Evolutionary conservation across 2,113 vertebrate genomes (phyloP).

Genomic region (Paramisgurnus dabryanus): DNA sequence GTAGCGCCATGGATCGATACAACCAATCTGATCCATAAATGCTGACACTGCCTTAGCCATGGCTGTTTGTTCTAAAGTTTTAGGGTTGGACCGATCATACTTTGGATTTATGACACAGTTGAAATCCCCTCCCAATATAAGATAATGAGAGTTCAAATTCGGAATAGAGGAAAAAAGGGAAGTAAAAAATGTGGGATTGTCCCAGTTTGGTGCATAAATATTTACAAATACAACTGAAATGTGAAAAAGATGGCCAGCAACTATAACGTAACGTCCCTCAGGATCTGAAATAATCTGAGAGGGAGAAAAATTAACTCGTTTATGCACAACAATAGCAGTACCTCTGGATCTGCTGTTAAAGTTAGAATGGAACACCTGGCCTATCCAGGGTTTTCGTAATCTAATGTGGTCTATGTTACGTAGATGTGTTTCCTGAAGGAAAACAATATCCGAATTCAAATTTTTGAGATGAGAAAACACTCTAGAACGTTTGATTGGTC

Average conservation of each 20-base stretch:
- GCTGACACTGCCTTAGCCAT: not conserved
- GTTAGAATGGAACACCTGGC: not conserved
- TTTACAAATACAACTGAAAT: not conserved
- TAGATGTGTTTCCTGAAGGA: not conserved
- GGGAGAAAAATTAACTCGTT: not conserved
- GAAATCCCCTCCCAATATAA: not conserved
- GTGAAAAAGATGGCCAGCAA: not conserved
- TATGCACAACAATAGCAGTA: not conserved
- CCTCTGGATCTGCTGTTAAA: not conserved
- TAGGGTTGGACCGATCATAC: not conserved
- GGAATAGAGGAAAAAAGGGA: not conserved
- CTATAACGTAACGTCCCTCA: not conserved
- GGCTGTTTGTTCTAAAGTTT: not conserved
- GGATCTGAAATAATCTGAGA: not conserved
- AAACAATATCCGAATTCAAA: not conserved
- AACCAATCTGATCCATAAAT: conserved; percentile 3
- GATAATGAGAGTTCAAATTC: conserved; percentile 4
- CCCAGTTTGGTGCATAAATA: conserved; percentile 2
- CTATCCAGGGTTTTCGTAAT: not conserved
- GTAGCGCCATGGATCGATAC: not conserved
- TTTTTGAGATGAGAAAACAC: conserved; percentile 7
- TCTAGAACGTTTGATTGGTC: not conserved
- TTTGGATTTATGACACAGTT: conserved; percentile 16
- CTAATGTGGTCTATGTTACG: not conserved
- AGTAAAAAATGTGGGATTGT: not conserved